Conservation (phyloP, 2,797 vertebrate genomes). For the Echeneis naucrates region DNA sequence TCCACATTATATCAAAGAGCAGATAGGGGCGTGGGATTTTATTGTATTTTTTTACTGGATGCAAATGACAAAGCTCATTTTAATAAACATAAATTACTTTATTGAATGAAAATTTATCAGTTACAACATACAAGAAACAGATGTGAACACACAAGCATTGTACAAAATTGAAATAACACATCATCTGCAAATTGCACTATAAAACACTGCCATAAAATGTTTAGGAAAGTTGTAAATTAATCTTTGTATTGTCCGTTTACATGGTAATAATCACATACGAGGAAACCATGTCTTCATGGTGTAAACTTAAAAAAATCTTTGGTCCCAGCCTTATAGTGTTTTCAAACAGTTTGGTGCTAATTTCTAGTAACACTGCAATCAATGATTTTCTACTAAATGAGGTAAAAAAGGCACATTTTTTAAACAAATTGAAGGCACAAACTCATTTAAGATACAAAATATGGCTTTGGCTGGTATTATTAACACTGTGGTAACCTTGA, state of each 20-base stretch:
- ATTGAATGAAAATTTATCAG: conserved; percentile 80
- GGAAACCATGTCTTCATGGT: conserved; percentile 62
- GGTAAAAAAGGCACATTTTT: conserved; percentile 80
- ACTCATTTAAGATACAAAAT: conserved; percentile 66
- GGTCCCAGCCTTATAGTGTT: conserved; percentile 76
- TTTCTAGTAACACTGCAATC: conserved; percentile 78
- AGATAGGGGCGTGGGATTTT: conserved; percentile 8
- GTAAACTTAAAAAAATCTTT: conserved; percentile 79
- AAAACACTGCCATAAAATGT: conserved; percentile 75
- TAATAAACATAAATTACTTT: conserved; percentile 89
- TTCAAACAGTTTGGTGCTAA: conserved; percentile 52
- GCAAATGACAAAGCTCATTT: conserved; percentile 44
- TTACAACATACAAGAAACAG: conserved; percentile 71
- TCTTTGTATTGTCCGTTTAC: conserved; percentile 64
- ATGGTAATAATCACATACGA: conserved; percentile 62
- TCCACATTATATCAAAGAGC: conserved; percentile 7
- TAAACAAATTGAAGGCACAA: conserved; percentile 73
- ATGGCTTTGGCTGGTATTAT: conserved; percentile 79
- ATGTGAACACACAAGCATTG: conserved; percentile 78
- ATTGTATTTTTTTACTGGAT: not conserved
- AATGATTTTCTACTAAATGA: conserved; percentile 63
- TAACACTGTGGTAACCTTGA: conserved; percentile 86
- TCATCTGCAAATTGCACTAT: conserved; percentile 81
- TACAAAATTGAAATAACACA: conserved; percentile 78
- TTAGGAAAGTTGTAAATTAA: conserved; percentile 68